phyloP scores from a whole-genome alignment of 2,888 invertebrate genomes.

The Diarsia brunnea region DNA sequence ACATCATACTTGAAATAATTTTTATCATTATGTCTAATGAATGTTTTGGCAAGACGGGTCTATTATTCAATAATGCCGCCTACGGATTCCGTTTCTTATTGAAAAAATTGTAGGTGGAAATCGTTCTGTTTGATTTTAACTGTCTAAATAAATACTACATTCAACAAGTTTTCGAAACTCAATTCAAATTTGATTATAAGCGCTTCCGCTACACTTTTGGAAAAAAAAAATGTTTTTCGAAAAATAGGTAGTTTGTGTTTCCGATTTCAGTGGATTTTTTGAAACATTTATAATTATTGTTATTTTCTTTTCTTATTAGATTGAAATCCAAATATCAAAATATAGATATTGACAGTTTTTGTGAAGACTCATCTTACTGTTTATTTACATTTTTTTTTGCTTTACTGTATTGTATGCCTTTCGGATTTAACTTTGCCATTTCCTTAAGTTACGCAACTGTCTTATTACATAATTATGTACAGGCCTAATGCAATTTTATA shows the following conservation, averaged over 20 bases:
- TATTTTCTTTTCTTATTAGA: not conserved
- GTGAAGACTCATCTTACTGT: not conserved
- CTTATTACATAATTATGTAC: not conserved
- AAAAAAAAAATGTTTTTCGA: no score
- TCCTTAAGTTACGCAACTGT: not conserved
- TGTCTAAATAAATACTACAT: slow-evolving; percentile 18
- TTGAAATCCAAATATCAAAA: not conserved
- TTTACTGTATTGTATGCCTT: not conserved
- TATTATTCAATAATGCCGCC: not conserved
- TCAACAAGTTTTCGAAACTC: not conserved
- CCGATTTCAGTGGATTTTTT: not conserved
- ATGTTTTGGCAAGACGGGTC: not conserved
- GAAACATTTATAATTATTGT: not conserved
- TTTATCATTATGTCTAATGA: not conserved
- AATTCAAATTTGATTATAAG: not conserved
- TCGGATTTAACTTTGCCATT: not conserved
- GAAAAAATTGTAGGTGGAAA: not conserved
- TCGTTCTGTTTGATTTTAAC: not conserved
- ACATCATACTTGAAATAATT: not conserved
- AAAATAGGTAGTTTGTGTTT: not conserved
- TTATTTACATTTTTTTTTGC: not conserved
- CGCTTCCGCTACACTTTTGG: not conserved
- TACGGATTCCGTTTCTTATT: not conserved
- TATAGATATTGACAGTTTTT: not conserved
- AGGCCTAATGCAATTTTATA: not conserved